These are phyloP conservation scores for Pyrgilauda ruficollis DNA, from an alignment of 2,113 vertebrate genomes.

Conservation along the genomic window DNA sequence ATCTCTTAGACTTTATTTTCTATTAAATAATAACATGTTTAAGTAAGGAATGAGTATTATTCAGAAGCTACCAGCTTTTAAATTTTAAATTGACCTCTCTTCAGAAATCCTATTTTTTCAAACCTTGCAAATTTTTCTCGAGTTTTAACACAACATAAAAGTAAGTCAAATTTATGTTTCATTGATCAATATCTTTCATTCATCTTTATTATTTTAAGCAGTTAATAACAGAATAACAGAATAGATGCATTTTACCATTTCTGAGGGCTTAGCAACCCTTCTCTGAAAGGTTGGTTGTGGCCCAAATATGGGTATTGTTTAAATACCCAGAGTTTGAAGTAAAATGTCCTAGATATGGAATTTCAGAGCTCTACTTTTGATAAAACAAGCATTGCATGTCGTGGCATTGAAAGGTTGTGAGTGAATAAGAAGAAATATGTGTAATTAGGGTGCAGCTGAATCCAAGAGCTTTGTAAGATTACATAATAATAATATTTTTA, in stretches of 20 bases:
- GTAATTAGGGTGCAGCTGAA: background rate
- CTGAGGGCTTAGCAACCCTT: background rate
- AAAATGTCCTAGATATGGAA: background rate
- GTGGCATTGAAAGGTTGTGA: background rate
- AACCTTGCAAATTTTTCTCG: background rate
- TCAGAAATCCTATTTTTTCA: background rate
- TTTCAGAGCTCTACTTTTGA: background rate
- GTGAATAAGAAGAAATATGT: background rate
- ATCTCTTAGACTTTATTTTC: background rate
- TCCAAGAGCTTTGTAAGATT: background rate
- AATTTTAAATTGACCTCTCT: background rate
- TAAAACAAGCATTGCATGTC: background rate
- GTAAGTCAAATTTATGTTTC: background rate
- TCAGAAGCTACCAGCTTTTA: background rate
- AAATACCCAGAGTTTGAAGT: rapidly evolving
- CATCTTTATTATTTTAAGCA: background rate
- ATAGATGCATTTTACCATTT: background rate
- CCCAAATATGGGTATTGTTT: background rate
- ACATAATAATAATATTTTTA: background rate
- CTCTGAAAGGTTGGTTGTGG: background rate
- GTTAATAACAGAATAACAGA: background rate
- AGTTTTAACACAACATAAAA: background rate
- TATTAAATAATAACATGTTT: background rate
- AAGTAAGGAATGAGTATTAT: background rate
- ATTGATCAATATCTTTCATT: background rate